Base-by-base conservation (phyloP, 2,888 invertebrate genomes). In the Apeira syringaria region DNA sequence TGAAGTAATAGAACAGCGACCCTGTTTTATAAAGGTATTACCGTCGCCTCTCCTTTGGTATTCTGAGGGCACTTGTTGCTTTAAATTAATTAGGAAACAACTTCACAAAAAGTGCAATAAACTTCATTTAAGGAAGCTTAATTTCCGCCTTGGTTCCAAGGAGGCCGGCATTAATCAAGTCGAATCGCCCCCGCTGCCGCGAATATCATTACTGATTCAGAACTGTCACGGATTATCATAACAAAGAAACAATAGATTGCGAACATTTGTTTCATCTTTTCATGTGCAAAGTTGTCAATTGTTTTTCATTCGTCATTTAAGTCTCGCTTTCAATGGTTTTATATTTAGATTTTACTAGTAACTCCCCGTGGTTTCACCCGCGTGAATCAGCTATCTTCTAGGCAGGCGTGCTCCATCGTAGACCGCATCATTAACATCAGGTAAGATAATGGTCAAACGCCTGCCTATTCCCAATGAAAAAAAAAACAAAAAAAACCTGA, bases 91-190 rank as follows among this genome's bases (percentile, higher is more conserved):
- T 80, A 80, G 73, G 68, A 74, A 77, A 78, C 79, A 80, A 81
- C 77, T 77, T 80, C 77, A 77, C 79, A 84, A 83, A 84, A 83
- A 82, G 65, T 83, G 81, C 78, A 80, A 81, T 83, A 80, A 80
- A 79, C 70, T 80, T 79, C 70, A 74, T 74, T 50, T 79, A 75
- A 75, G 75, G 78, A 74, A 78, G 78, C 78, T 79, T 80, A 79
- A 84, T 84, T 81, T 80, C 77, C 77, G 73, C 59, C 64, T 63
- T 64, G 65, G 65, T 67, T 69, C 69, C 64, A 72, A 70, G 66
- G 68, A 70, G 68, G 56, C 75, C 74, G 68, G 72, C 76, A 82
- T 83, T 81, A 79, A 81, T 82, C 80, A 82, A 77, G 62, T 59
- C 63, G 76, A 74, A 77, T 75, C 69, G 64, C 67, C 70, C 69